phyloP scores from a whole-genome alignment of 2,888 invertebrate species.

The Dysmachus trigonus region DNA sequence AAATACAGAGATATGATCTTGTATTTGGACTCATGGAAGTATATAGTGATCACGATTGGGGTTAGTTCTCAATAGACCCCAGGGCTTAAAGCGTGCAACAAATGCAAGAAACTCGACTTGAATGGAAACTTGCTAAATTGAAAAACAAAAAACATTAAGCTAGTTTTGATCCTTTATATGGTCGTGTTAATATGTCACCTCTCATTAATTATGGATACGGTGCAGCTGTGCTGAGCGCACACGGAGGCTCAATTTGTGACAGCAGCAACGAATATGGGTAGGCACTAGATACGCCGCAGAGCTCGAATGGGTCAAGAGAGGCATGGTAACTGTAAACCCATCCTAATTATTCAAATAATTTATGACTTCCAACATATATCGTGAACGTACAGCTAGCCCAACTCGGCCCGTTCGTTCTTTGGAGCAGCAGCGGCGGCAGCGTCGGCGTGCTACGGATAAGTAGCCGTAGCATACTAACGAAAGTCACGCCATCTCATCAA shows the following conservation, averaged over 20 bases:
- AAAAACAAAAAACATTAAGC: background rate
- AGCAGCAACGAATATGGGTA: background rate
- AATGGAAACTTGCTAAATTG: background rate
- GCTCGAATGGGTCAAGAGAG: slow-evolving; percentile 30
- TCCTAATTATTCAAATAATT: slow-evolving; percentile 23
- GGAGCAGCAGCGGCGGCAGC: too few species aligned
- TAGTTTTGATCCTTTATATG: background rate
- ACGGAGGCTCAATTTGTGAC: background rate
- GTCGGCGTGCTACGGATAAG: background rate
- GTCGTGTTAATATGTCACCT: slow-evolving; percentile 15
- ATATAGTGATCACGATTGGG: too few species aligned
- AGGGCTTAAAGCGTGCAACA: too few species aligned
- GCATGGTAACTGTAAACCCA: slow-evolving; percentile 12
- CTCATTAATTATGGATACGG: slow-evolving; percentile 35
- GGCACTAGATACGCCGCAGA: background rate
- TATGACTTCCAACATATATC: background rate
- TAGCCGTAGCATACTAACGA: background rate
- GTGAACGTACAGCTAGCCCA: background rate
- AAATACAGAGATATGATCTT: too few species aligned
- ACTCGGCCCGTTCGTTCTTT: background rate
- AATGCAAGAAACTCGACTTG: too few species aligned
- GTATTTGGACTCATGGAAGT: too few species aligned
- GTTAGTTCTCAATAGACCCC: too few species aligned
- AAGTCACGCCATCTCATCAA: slow-evolving; percentile 4
- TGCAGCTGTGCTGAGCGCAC: background rate